These are phyloP conservation scores for Lydus trimaculatus DNA, from an alignment of 2,888 invertebrate genomes.

Conservation along the genomic window DNA sequence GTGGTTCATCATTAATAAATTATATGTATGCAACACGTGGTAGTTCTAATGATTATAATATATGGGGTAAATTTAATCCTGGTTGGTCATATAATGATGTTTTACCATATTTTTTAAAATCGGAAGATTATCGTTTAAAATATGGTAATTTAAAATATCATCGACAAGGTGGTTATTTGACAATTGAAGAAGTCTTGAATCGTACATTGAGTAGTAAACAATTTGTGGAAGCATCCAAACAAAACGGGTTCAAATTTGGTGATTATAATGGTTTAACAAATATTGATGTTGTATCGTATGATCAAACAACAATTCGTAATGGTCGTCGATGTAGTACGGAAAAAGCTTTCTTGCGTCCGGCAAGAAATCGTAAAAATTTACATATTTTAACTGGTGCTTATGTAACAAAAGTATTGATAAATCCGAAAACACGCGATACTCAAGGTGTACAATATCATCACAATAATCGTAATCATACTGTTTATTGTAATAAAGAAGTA, in stretches of 20 bases:
- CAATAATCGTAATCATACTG: constrained; percentile 30
- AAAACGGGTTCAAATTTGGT: constrained; percentile 55
- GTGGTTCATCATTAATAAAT: constrained; percentile 69
- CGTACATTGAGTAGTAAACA: constrained; percentile 35
- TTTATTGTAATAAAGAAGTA: constrained; percentile 60
- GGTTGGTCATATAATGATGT: constrained; percentile 70
- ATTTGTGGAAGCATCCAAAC: constrained; percentile 46
- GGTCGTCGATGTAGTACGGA: constrained; percentile 67
- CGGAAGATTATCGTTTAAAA: constrained; percentile 62
- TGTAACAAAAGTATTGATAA: constrained; percentile 68
- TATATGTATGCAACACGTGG: constrained; percentile 80
- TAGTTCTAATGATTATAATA: constrained; percentile 71
- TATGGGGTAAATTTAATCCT: constrained; percentile 70
- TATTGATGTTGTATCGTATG: constrained; percentile 56
- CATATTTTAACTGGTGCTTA: constrained; percentile 65
- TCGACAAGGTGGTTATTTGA: constrained; percentile 65
- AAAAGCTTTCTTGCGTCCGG: constrained; percentile 66
- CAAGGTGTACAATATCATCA: constrained; percentile 60
- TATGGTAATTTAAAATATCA: constrained; percentile 65
- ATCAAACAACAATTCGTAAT: constrained; percentile 60
- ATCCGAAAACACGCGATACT: constrained; percentile 57
- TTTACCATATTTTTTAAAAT: constrained; percentile 62
- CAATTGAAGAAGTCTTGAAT: constrained; percentile 67
- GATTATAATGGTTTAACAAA: constrained; percentile 60
- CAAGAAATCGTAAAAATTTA: constrained; percentile 66